Base-by-base conservation (phyloP, 2,888 invertebrate species). In the Phorcus lineatus region DNA sequence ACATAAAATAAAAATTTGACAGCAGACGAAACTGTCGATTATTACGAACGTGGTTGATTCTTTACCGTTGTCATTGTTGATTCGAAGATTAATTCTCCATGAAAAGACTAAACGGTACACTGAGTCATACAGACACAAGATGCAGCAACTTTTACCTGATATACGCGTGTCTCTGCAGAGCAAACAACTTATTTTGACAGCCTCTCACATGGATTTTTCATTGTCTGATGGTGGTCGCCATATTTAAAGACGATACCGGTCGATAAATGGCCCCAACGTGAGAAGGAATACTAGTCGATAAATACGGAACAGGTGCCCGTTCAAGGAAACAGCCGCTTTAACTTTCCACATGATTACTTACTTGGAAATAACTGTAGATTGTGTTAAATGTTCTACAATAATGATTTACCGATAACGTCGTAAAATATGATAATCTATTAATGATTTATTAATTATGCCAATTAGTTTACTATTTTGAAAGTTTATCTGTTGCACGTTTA, bases 151-250 rank as follows among this genome's bases (percentile, higher is more conserved):
- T n/a, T 62, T 62, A 62, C 62, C 62, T 62, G 62, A 24, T n/a
- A 62, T 28, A 62, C 62, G 16, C 16, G 16, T 24, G 28, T 62
- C 62, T 28, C 62, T 28, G 28, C 24, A 28, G 62, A 28, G 28
- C 28, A 62, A 62, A 62, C 62, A 62, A 62, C 62, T 62, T 62
- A 62, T 62, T 62, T 62, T 62, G 24, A 62, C 62, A 62, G 62
- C 28, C 28, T 62, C 28, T 24, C 62, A 62, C 62, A 62, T 62
- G 62, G 62, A 62, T 62, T 62, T 62, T 28, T 62, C 62, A 62
- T 62, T 62, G 62, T 62, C 62, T 62, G 17, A 28, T 62, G 62
- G 62, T 62, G 62, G 62, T 62, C 62, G 62, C 62, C 62, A 62
- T 62, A 62, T 62, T 62, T 62, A 62, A 62, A 62, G 62, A 13